These are phyloP conservation scores for Silvanus unidentatus DNA, from an alignment of 2,888 invertebrate species.

Conservation along the genomic window DNA sequence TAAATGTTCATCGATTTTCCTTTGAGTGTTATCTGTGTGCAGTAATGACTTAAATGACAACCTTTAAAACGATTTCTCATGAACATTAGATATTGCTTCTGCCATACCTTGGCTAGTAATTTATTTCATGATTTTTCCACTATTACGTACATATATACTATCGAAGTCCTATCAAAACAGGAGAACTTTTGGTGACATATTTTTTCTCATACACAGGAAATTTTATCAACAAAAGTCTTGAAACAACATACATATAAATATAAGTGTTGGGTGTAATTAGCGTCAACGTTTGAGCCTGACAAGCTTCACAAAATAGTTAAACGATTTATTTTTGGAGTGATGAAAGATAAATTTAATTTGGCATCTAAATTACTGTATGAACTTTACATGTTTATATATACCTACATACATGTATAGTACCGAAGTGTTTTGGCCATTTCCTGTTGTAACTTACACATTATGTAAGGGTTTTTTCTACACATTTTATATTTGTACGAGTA, in stretches of 20 bases:
- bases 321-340: conserved; percentile 35
- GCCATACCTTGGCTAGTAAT: conserved; percentile 1
- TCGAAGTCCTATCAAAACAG: not conserved
- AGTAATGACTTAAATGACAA: conserved; percentile 26
- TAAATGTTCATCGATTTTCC: conserved; percentile 15
- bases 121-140: conserved; percentile 1
- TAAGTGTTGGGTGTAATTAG: conserved; percentile 30
- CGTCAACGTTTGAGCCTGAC: conserved; percentile 36
- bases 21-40: conserved; percentile 20
- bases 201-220: conserved; percentile 18
- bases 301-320: conserved; percentile 36
- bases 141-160: too few species aligned
- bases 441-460: conserved; percentile 18
- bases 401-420: too few species aligned
- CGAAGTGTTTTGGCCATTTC: conserved; percentile 16
- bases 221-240: conserved; percentile 25
- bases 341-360: conserved; percentile 40
- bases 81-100: conserved; percentile 6
- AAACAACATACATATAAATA: conserved; percentile 13
- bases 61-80: conserved; percentile 21
- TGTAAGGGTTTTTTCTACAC: not conserved
- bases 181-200: not conserved
- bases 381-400: not conserved
- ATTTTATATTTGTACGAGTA: not conserved
- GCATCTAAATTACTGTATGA: conserved; percentile 28